Percentiles rank a stretch among this genome's conserved stretches.
phyloP scores from a whole-genome alignment of 1,140 invertebrate species.

The Musca vetustissima region DNA sequence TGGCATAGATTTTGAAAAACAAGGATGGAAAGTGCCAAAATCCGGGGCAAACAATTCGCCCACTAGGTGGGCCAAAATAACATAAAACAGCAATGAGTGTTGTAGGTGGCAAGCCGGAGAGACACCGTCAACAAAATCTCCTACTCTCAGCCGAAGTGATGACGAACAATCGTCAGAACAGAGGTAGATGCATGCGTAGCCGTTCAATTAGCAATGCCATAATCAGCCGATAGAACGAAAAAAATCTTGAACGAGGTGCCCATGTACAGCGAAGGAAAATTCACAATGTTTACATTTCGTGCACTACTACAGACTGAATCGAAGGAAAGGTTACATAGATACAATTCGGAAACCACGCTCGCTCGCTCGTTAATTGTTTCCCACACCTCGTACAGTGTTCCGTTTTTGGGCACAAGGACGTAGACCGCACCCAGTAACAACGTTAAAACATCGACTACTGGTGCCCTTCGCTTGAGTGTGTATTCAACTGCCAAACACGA shows the following conservation, averaged over 20 bases:
- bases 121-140: too few relatives aligned
- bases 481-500: not conserved
- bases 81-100: not conserved
- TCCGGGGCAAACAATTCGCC: constrained; percentile 7
- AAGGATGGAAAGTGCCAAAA: too few relatives aligned
- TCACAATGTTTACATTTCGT: too few relatives aligned
- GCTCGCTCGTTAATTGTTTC: not conserved
- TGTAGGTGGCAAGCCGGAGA: not conserved
- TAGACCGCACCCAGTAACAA: not conserved
- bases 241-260: too few relatives aligned
- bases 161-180: constrained; percentile 1
- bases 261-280: too few relatives aligned
- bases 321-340: too few relatives aligned
- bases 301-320: too few relatives aligned
- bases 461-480: not conserved
- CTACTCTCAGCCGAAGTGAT: not conserved
- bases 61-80: constrained; percentile 26
- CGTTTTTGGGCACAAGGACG: not conserved
- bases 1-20: too few relatives aligned
- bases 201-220: constrained; percentile 52
- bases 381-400: not conserved
- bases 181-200: constrained; percentile 39
- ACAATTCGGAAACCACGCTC: too few relatives aligned
- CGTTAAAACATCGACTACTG: not conserved
- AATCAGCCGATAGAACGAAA: constrained; percentile 42